Base-by-base conservation (phyloP, 1,140 invertebrate species). In the Drosophila ficusphila region DNA sequence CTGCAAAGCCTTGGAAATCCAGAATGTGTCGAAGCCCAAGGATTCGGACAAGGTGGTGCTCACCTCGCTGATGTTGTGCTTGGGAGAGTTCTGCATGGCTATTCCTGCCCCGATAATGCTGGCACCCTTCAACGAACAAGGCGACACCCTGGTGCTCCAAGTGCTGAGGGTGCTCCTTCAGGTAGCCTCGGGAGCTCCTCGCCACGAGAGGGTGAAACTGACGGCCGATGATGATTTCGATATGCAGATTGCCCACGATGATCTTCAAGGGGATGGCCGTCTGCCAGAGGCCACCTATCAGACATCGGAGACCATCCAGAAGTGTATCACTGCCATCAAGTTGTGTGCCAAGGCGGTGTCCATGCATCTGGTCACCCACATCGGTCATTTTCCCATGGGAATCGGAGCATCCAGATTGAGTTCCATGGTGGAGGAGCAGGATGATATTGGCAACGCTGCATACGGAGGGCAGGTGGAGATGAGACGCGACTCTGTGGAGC, bases 61-160 rank as follows among this genome's bases (percentile, higher is more conserved):
- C 0, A 95, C 97, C 14, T 96, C 96, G 0, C 93, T 98, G 79
- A 94, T 98, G 74, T 95, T 98, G 54, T 98, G 97, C 90, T 92
- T 99, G 27, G 96, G 97, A 0, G 97, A 99, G 92, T 99, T 97
- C 95, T 98, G 97, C 53, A 97, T 99, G 94, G 57, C 91, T 0
- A 88, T 91, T 41, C 91, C 91, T 0, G 51, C 72, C 1, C 5
- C 71, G 2, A 36, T 90, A 2, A 81, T 91, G 77, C 42, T 91
- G 29, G 53, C 79, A 2, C 67, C 86, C 0, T 47, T 81, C n/a
- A 89, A 90, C 16, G 90, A 91, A 12, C 92, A 93, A 51, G 92
- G 92, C 16, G 93, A 93, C 46, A 92, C 93, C 27, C 79, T 96
- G 1, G 91, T 96, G 19, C 90, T 94, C 25, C 94, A 93, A 27